These are phyloP conservation scores for Chelonus formosanus DNA, from an alignment of 2,888 invertebrate genomes.

Conservation along the genomic window DNA sequence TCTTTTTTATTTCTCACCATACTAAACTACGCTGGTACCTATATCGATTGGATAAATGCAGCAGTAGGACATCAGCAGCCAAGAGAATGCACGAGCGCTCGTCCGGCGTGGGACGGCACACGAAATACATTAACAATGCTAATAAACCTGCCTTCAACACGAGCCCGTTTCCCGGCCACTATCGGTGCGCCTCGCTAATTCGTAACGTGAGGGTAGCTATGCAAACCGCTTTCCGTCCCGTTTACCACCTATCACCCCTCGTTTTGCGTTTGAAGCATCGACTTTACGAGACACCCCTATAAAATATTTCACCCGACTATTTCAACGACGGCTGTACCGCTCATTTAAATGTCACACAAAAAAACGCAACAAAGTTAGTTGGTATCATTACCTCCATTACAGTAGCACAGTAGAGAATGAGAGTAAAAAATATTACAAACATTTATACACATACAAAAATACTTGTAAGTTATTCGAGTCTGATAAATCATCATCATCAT, in stretches of 20 bases:
- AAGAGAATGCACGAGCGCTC: slow-evolving; percentile 34
- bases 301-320: slow-evolving; percentile 25
- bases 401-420: neutral
- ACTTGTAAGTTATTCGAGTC: neutral
- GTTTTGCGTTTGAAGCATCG: slow-evolving; percentile 38
- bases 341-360: slow-evolving; percentile 18
- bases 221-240: slow-evolving; percentile 45
- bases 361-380: too few relatives aligned
- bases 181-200: slow-evolving; percentile 47
- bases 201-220: slow-evolving; percentile 40
- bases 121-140: slow-evolving; percentile 49
- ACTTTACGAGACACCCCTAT: slow-evolving; percentile 37
- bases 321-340: neutral
- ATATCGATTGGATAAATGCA: slow-evolving; percentile 14
- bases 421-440: neutral
- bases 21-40: too few relatives aligned
- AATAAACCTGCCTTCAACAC: slow-evolving; percentile 48
- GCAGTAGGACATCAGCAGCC: slow-evolving; percentile 11
- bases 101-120: slow-evolving; percentile 35
- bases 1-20: neutral
- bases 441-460: neutral
- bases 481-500: slow-evolving; percentile 13
- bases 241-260: slow-evolving; percentile 39
- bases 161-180: slow-evolving; percentile 46
- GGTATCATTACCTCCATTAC: slow-evolving; percentile 9